Base-by-base conservation (phyloP, 2,113 vertebrate genomes). In the Ploceus nigricollis region DNA sequence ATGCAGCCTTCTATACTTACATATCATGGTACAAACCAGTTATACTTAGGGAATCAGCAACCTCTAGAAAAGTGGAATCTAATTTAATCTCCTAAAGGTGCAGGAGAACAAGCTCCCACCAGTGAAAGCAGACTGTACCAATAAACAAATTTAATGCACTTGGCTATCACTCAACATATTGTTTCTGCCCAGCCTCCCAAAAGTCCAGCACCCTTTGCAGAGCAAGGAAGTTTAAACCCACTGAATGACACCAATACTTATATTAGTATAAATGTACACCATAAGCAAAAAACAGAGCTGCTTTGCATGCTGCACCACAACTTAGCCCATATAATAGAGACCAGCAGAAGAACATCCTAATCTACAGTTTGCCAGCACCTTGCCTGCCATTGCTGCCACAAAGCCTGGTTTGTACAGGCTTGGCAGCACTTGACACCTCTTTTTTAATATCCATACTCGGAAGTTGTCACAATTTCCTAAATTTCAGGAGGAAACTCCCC, bases 241-340 rank as follows among this genome's bases (percentile, higher is more conserved):
- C 4, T 0, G 1, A 85, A 54, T 1, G 1, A 25, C 13, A n/a
- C 16, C 21, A 44, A 30, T 1, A 2, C 6, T 39, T 53, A 42
- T 3, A 2, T 18, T 12, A 25, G 19, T 14, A 40, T 8, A 78
- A 71, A 54, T 3, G 19, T 42, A 60, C 11, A 40, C 19, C 1
- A 1, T 13, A 60, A 80, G 11, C 22, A 44, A 81, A 93, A 68
- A n/a, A 4, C 0, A 11, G 14, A 76, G 14, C 27, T 54, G 19
- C 35, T 4, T 13, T 72, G 15, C 23, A 35, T 14, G 7, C 20
- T 87, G 37, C 57, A 79, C 22, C 19, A 16, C 23, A 11, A 3
- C 11, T 35, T 53, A 14, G 50, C 37, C 44, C 13, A 21, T 2
- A 3, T 0, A 8, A 2, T 16, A 47, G 22, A 71, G 22, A 72